Evolutionary conservation across 1,140 invertebrate genomes (phyloP), one percentile per base, ranked within the genome.

Genomic region (Ceratosolen solmsi): DNA sequence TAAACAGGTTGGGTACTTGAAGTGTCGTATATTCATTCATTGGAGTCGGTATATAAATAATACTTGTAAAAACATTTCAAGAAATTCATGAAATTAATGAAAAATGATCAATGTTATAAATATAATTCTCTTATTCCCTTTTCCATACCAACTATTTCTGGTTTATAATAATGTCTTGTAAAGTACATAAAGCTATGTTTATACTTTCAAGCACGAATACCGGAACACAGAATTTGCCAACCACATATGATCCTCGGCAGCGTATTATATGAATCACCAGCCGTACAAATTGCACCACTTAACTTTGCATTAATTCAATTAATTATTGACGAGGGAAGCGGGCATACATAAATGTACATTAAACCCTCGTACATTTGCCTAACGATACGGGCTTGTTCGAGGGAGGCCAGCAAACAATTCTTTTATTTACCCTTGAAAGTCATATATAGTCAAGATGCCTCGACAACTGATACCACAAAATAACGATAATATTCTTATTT

Each of bases 251-350:
- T 58, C 25, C 3, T 27, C 56, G 5, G 25, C 22, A 27, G 51
- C 25, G 46, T 20, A 17, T 30, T 25, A 30, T 72, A 71, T 51
- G 25, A 51, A 22, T 5, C 20, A 72, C 13, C 17, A 49, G 30
- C 3, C 30, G 2, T 13, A 36, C 33, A 46, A 63, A 68, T 65
- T 13, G 58, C 22, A 30, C 60, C 58, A 30, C 27, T 65, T 65
- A 51, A 33, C 41, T 49, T 15, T 17, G 63, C 20, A 78, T 51
- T 60, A 68, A 70, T 70, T 54, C 46, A 36, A 54, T 78, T 54
- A 56, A 58, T 71, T 41, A 71, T 25, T 46, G 11, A 49, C 13
- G 3, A 5, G n/a, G 73, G 30, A 5, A 36, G 49, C 27, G 9
- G 5, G 30, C n/a, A 38, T 30, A n/a, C 15, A 49, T 71, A 74